A percentile compares a stretch with the other conserved stretches of the same genome.
Conservation (phyloP, 2,113 vertebrate genomes). For the Conger conger region DNA sequence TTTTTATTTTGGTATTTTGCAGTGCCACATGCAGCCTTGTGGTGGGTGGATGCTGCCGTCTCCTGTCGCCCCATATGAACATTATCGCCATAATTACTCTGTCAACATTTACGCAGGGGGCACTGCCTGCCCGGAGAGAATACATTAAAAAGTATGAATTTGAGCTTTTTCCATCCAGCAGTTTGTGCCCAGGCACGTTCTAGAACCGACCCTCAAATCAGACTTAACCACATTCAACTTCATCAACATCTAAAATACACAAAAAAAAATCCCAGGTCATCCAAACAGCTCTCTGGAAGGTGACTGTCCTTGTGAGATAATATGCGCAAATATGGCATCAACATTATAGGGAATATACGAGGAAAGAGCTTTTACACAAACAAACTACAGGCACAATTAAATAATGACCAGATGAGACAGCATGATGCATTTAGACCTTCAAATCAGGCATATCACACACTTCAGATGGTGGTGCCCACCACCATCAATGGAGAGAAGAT, state of each 20-base stretch:
- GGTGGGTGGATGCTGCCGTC: not conserved
- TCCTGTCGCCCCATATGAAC: not conserved
- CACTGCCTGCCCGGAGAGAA: not conserved
- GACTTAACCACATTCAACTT: not conserved
- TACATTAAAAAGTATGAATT: not conserved
- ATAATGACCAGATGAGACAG: not conserved
- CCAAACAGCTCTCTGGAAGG: not conserved
- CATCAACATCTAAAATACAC: not conserved
- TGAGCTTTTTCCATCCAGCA: not conserved
- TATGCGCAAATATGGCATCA: not conserved
- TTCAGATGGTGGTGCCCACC: not conserved
- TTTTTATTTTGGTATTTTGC: not conserved
- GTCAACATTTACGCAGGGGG: not conserved
- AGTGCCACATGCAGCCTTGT: not conserved
- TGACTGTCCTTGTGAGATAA: not conserved
- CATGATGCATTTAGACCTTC: not conserved
- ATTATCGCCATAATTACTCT: not conserved
- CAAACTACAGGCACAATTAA: not conserved
- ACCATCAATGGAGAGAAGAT: not conserved
- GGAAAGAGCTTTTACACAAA: not conserved
- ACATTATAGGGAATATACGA: not conserved
- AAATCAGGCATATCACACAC: not conserved
- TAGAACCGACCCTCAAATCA: not conserved
- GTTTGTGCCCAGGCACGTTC: not conserved
- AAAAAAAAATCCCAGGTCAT: not conserved